Percentiles rank a stretch among this genome's conserved stretches.
Evolutionary conservation across 2,888 invertebrate species (phyloP).

Genomic region (Heteropelma amictum): DNA sequence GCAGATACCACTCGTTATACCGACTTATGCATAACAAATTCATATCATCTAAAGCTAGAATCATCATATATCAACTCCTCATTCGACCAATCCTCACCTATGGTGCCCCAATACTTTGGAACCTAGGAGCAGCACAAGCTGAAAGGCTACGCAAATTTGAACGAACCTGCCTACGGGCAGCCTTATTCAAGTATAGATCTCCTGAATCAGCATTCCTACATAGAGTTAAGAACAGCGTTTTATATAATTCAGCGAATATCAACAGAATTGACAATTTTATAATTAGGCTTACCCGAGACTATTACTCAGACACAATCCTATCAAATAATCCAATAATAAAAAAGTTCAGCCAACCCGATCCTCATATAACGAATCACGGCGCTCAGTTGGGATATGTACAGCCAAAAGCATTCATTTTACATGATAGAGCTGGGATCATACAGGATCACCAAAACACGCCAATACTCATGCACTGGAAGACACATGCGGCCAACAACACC

Average conservation of each 20-base stretch:
- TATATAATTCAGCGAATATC: too few relatives aligned
- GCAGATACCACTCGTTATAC: neutral
- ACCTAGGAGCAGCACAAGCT: neutral
- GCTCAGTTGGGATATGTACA: too few relatives aligned
- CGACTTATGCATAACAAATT: neutral
- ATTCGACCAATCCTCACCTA: neutral
- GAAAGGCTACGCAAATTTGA: neutral
- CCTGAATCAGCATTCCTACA: neutral
- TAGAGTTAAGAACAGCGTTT: neutral
- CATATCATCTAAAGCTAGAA: neutral
- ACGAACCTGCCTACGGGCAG: neutral
- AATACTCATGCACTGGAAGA: too few relatives aligned
- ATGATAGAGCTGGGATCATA: too few relatives aligned
- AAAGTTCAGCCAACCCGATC: neutral
- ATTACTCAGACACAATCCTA: neutral
- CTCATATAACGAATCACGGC: too few relatives aligned
- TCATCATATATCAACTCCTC: neutral
- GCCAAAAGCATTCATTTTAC: too few relatives aligned
- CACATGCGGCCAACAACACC: too few relatives aligned
- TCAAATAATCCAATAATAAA: neutral
- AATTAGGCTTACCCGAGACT: neutral
- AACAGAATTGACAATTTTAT: neutral
- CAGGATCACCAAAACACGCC: too few relatives aligned
- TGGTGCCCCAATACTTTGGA: too few relatives aligned
- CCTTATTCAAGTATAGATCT: neutral